Base-by-base conservation (phyloP, 2,797 vertebrate species). In the Lerista edwardsae region DNA sequence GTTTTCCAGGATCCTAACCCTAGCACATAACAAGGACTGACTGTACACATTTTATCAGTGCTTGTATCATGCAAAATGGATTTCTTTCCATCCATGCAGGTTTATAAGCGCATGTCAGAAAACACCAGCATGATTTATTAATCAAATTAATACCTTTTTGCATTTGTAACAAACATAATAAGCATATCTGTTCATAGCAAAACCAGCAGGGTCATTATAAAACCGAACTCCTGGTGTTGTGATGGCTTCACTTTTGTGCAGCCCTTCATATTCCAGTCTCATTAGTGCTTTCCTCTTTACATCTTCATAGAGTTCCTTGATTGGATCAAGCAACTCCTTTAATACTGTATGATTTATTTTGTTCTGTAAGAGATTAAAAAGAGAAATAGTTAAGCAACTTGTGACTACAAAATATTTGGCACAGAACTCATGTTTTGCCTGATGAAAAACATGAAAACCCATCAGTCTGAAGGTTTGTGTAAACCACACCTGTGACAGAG, bases 131-230 rank as follows among this genome's bases (percentile, higher is more conserved):
- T 39, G 15, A 1, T 0, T 12, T 27, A 3, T 17, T 11, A 4
- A 80, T 61, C 82, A 62, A 51, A 19, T 2, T 44, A 87, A 36
- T 96, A 99, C 99, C 98, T 99, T 99, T 95, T 98, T 99, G 97
- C 99, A 99, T 93, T 99, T 99, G 96, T 97, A 99, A 97, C 99
- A 99, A 90, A 99, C 99, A 55, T 99, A 99, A 91, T 99, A 99
- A 80, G 99, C 99, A 0, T 99, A 99, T 98, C 99, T 97, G 93
- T 99, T 99, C 98, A 99, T 99, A 80, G 99, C 98, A 57, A 98
- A 99, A 93, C 98, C 98, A 86, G 99, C 98, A 1, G 99, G 98
- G 93, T 99, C 98, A n/a, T 97, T 98, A 91, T 99, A 97, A 96
- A 99, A 99, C 72, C 99, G 98, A 73, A 98, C 98, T n/a, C 99